Evolutionary conservation across 1,140 invertebrate species (phyloP).

Genomic region (Zaprionus davidi): DNA sequence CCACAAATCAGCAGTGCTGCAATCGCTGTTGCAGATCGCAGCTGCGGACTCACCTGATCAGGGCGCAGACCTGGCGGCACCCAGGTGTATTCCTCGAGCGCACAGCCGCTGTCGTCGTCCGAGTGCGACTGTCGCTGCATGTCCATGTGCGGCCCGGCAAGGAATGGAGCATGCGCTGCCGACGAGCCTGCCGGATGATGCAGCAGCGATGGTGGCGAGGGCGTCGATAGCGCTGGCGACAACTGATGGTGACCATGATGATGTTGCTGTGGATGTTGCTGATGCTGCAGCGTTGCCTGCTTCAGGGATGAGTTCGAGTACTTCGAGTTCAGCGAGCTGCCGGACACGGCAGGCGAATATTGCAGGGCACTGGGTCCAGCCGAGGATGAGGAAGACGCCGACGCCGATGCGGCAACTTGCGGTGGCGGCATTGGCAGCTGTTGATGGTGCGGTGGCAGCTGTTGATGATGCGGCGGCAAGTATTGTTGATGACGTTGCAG

Average conservation of each 20-base stretch:
- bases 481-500: constrained; percentile 76
- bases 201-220: constrained; percentile 84
- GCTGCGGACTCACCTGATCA: constrained; percentile 92
- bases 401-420: constrained; percentile 34
- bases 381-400: constrained; percentile 77
- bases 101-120: constrained; percentile 98
- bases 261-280: constrained; percentile 24
- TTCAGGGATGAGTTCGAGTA: constrained; percentile 78
- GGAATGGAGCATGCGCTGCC: constrained; percentile 82
- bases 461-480: constrained; percentile 85
- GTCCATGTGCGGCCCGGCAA: constrained; percentile 86
- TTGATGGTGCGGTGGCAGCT: constrained; percentile 71
- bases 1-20: background rate
- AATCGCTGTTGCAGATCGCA: constrained; percentile 1
- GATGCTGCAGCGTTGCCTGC: constrained; percentile 55
- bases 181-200: constrained; percentile 74
- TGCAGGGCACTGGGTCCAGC: constrained; percentile 51
- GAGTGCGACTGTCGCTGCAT: constrained; percentile 96
- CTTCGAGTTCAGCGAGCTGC: constrained; percentile 72
- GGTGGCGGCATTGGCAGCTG: constrained; percentile 78
- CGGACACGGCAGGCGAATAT: constrained; percentile 64
- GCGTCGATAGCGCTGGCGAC: constrained; percentile 76
- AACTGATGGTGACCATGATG: constrained; percentile 68
- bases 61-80: constrained; percentile 97
- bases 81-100: constrained; percentile 99